phyloP scores from a whole-genome alignment of 2,113 vertebrate genomes.

The Ctenodactylus gundi region DNA sequence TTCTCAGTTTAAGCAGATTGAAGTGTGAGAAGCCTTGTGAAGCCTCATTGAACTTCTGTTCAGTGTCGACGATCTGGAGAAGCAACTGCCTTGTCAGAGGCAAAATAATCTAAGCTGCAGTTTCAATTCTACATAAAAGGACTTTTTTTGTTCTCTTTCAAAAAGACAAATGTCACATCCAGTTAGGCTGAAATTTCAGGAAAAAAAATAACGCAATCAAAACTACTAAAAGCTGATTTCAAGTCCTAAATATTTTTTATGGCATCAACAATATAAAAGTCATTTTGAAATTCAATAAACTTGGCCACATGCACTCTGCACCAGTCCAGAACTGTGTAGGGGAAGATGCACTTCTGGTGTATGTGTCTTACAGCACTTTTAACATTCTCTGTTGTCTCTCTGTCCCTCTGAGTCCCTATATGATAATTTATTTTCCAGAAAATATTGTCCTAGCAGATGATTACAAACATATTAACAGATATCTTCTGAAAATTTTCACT shows the following conservation, averaged over 20 bases:
- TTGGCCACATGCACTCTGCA: neutral
- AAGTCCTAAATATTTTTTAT: neutral
- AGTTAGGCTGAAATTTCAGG: constrained; percentile 20
- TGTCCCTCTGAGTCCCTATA: too few species aligned
- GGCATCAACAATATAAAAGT: neutral
- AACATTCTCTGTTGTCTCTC: neutral
- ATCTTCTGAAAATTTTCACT: neutral
- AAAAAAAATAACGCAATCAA: constrained; percentile 27
- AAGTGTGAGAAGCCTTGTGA: neutral
- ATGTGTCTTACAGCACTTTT: neutral
- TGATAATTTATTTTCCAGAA: neutral
- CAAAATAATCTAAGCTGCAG: neutral
- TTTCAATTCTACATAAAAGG: neutral
- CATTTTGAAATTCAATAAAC: constrained; percentile 20
- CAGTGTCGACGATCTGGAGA: neutral
- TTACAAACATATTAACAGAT: neutral
- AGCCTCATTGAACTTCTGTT: neutral
- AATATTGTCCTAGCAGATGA: neutral
- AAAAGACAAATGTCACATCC: neutral
- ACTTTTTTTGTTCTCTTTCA: neutral
- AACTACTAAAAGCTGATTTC: constrained; percentile 5
- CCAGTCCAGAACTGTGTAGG: neutral
- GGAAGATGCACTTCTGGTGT: neutral
- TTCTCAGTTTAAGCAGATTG: neutral
- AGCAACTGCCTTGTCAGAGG: neutral